Conservation (phyloP, 2,888 invertebrate species). For the Agrochola macilenta region DNA sequence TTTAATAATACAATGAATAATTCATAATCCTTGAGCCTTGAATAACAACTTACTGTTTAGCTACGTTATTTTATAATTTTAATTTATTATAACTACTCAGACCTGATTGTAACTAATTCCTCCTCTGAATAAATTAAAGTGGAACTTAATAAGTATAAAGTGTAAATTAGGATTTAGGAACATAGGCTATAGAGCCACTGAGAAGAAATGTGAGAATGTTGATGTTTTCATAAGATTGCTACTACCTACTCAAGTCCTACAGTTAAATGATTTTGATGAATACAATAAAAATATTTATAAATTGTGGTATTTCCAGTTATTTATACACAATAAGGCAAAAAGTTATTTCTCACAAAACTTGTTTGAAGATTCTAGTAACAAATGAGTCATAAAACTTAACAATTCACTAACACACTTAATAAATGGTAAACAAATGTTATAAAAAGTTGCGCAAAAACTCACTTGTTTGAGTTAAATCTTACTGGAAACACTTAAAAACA, state of each 20-base stretch:
- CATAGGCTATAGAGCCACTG: background rate
- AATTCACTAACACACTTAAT: conserved; percentile 28
- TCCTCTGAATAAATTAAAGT: conserved; percentile 9
- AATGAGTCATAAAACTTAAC: conserved; percentile 57
- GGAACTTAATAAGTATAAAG: conserved; percentile 5
- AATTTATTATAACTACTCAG: conserved; percentile 33
- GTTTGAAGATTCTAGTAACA: conserved; percentile 47
- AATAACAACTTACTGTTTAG: conserved; percentile 27
- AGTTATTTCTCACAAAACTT: conserved; percentile 37
- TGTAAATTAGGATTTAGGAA: background rate
- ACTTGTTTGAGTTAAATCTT: conserved; percentile 31
- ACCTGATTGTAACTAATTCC: conserved; percentile 24
- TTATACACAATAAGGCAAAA: conserved; percentile 21
- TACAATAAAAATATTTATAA: conserved; percentile 4
- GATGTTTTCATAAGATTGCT: conserved; percentile 14
- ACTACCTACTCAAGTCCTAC: background rate
- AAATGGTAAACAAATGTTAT: conserved; percentile 30
- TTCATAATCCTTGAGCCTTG: conserved; percentile 51
- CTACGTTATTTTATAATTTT: conserved; percentile 43
- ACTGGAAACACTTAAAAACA: conserved; percentile 38
- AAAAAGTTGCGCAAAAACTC: conserved; percentile 44
- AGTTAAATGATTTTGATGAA: conserved; percentile 1
- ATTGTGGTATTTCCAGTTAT: conserved; percentile 36
- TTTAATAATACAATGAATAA: conserved; percentile 33
- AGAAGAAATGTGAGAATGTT: background rate